Percentiles rank a stretch among this genome's conserved stretches.
These are phyloP conservation scores for Pseudomugil gertrudae DNA, from an alignment of 2,797 vertebrate species.

Conservation along the genomic window DNA sequence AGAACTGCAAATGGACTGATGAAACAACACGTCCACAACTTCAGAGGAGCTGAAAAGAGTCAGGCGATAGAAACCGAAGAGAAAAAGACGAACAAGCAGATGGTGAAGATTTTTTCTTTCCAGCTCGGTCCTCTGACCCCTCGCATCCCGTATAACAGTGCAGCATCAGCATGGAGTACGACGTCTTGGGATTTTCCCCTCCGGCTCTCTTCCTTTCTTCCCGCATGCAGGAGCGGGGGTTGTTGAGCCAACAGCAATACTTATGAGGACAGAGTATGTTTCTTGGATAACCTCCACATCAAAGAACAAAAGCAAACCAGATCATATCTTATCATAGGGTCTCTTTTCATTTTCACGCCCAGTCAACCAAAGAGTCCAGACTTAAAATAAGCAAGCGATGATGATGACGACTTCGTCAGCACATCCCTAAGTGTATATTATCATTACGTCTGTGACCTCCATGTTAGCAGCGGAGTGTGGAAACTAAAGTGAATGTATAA, in stretches of 20 bases:
- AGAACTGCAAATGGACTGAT: slow-evolving; percentile 9
- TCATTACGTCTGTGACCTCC: slow-evolving; percentile 17
- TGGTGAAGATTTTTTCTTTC: slow-evolving; percentile 25
- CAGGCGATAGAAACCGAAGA: slow-evolving; percentile 23
- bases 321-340: slow-evolving; percentile 15
- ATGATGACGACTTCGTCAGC: slow-evolving; percentile 27
- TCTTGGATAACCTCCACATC: slow-evolving; percentile 42
- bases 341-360: slow-evolving; percentile 6
- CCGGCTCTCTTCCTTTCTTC: slow-evolving; percentile 51
- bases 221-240: slow-evolving; percentile 32
- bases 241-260: slow-evolving; percentile 64
- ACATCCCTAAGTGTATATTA: neutral
- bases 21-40: slow-evolving; percentile 15
- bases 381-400: slow-evolving; percentile 10
- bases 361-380: neutral
- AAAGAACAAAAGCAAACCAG: slow-evolving; percentile 46
- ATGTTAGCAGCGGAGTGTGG: slow-evolving; percentile 43
- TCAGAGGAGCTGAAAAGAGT: slow-evolving; percentile 20
- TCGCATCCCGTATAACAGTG: slow-evolving; percentile 46
- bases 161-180: slow-evolving; percentile 65
- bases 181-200: slow-evolving; percentile 70
- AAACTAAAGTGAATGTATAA: slow-evolving; percentile 55
- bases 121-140: slow-evolving; percentile 30
- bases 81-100: slow-evolving; percentile 15
- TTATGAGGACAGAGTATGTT: slow-evolving; percentile 46